Evolutionary conservation across 2,888 invertebrate species (phyloP).

Genomic region (Nemoura dubitans): DNA sequence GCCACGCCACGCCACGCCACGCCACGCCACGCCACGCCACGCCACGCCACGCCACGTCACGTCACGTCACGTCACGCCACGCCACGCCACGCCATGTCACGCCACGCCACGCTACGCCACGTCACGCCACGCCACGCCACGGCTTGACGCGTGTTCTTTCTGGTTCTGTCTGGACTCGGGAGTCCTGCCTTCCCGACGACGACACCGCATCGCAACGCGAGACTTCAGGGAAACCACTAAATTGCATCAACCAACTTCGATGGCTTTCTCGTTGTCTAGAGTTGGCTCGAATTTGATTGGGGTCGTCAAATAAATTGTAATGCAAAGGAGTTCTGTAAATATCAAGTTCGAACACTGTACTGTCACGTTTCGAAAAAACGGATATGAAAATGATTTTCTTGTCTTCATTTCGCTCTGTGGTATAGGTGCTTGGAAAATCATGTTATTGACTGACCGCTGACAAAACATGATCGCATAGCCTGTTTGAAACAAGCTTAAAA

Average conservation of each 20-base stretch:
- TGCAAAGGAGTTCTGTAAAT: not conserved
- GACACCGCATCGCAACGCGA: not conserved
- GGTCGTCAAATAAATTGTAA: not conserved
- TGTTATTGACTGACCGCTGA: conserved; percentile 54
- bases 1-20: too few species aligned
- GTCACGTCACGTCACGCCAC: too few species aligned
- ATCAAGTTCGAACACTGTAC: not conserved
- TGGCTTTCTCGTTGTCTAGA: not conserved
- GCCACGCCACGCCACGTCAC: too few species aligned
- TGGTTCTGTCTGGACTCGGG: not conserved
- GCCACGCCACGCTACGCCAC: too few species aligned
- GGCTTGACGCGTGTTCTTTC: too few species aligned
- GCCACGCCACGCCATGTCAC: too few species aligned
- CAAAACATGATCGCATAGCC: conserved; percentile 49
- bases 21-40: too few species aligned
- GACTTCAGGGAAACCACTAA: not conserved
- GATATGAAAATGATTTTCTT: not conserved
- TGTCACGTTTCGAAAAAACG: not conserved
- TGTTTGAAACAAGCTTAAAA: conserved; percentile 52
- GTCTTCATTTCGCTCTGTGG: not conserved
- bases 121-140: too few species aligned
- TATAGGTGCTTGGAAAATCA: conserved; percentile 32
- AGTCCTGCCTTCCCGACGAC: not conserved
- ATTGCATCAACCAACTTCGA: not conserved
- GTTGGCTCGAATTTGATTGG: not conserved